Evolutionary conservation across 2,888 invertebrate species (phyloP).

Genomic region (Agrochola circellaris): DNA sequence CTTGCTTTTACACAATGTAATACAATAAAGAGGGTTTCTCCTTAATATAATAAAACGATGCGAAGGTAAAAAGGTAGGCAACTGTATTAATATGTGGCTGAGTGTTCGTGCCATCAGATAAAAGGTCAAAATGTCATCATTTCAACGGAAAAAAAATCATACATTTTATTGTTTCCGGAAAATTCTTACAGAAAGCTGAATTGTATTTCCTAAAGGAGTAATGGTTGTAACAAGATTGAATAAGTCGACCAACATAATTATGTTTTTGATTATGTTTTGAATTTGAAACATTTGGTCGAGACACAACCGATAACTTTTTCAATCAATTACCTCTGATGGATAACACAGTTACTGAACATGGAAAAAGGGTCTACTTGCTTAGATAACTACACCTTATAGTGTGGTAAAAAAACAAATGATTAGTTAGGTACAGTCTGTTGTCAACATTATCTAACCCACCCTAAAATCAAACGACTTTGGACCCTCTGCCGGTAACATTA

Average conservation of each 20-base stretch:
- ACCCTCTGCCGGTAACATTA: no score
- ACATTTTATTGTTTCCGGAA: conserved; percentile 12
- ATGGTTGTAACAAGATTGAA: neutral
- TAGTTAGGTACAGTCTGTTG: no score
- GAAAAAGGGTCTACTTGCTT: neutral
- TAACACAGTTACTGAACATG: neutral
- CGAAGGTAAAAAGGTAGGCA: neutral
- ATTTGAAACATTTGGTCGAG: neutral
- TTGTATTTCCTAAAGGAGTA: conserved; percentile 33
- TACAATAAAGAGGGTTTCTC: conserved; percentile 30
- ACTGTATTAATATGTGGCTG: neutral
- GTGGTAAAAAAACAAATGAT: neutral
- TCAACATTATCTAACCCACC: no score
- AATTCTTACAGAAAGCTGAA: conserved; percentile 3
- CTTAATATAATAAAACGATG: conserved; percentile 6
- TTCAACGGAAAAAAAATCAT: conserved; percentile 2
- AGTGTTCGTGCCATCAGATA: conserved; percentile 3
- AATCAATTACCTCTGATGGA: neutral
- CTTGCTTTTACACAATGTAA: conserved; percentile 36
- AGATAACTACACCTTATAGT: neutral
- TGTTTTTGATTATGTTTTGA: neutral
- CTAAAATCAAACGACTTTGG: no score
- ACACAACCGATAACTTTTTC: no score
- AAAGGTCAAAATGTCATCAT: neutral
- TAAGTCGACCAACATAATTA: neutral